Conservation (phyloP, 2,797 vertebrate species). For the Helicolenus hilgendorfi region DNA sequence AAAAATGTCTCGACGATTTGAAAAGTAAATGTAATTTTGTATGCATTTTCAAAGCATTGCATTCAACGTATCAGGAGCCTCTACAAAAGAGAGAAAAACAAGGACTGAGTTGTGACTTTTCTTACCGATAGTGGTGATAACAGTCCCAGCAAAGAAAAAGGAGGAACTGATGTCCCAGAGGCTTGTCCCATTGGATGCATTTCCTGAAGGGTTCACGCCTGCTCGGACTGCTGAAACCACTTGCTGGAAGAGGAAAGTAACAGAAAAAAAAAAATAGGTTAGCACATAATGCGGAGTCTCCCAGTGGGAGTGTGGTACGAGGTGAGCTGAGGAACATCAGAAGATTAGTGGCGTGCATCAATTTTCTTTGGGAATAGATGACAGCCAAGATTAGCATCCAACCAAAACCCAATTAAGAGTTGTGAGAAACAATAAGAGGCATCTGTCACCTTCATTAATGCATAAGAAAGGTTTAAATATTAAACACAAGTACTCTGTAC, state of each 20-base stretch:
- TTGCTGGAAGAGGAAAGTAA: conserved; percentile 91
- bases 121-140: conserved; percentile 99
- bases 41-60: neutral
- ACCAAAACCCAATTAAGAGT: conserved; percentile 19
- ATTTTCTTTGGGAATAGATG: conserved; percentile 6
- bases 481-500: neutral
- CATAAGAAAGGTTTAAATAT: neutral
- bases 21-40: neutral
- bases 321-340: neutral
- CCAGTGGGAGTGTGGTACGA: neutral
- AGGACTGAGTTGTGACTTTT: conserved; percentile 8
- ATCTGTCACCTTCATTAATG: neutral
- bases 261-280: neutral
- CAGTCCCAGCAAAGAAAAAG: conserved; percentile 99
- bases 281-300: neutral
- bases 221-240: conserved; percentile 96
- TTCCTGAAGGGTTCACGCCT: conserved; percentile 97
- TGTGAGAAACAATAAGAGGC: neutral
- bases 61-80: neutral
- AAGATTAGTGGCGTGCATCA: neutral
- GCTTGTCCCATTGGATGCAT: conserved; percentile 95
- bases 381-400: conserved; percentile 14
- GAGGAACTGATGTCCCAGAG: conserved; percentile 99
- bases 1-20: neutral
- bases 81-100: neutral